Evolutionary conservation across 2,888 invertebrate species (phyloP), one percentile per base, ranked within the genome.

Genomic region (Epinotia demarniana): DNA sequence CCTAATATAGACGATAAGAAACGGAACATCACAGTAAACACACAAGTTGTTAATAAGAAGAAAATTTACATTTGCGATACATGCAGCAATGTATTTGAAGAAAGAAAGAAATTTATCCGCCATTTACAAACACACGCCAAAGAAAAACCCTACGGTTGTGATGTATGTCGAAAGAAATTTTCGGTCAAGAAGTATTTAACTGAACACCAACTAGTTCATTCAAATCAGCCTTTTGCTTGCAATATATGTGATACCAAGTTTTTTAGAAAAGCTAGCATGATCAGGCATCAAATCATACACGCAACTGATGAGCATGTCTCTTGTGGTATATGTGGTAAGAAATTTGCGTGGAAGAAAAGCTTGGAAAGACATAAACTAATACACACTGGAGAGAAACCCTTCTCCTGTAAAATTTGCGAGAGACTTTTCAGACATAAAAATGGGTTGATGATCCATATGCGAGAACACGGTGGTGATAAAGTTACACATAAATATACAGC

Each of bases 131-230:
- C 11, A 62, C 62, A 62, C 5, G 23, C 4, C 2, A n/a, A 5
- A 1, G 53, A 60, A 0, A 60, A 60, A 33, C 27, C 33, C 8
- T 60, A 62, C 39, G 62, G 18, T 12, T 62, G 62, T 43, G 18
- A 62, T 62, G 12, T 62, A 39, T 62, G 62, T 43, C 9, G 43
- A 39, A 62, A 33, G 18, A 62, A 39, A 18, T 62, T 62, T 62
- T 0, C 12, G 0, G 11, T 2, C 2, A 1, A 39, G 19, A 62
- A 39, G 39, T 18, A 12, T 39, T 39, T 62, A 33, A 62, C 4
- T 39, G 12, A 0, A 12, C 62, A 62, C 18, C 18, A 18, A 18
- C 39, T 43, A 39, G 18, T 62, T 5, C 62, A 62, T 18, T 16
- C 62, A 43, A 18, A 39, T 12, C 62, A 9, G n/a, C 62, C 12